Percentiles rank a stretch among this genome's conserved stretches.
phyloP scores from a whole-genome alignment of 2,888 invertebrate species.

The Chromoteleia sp. region DNA sequence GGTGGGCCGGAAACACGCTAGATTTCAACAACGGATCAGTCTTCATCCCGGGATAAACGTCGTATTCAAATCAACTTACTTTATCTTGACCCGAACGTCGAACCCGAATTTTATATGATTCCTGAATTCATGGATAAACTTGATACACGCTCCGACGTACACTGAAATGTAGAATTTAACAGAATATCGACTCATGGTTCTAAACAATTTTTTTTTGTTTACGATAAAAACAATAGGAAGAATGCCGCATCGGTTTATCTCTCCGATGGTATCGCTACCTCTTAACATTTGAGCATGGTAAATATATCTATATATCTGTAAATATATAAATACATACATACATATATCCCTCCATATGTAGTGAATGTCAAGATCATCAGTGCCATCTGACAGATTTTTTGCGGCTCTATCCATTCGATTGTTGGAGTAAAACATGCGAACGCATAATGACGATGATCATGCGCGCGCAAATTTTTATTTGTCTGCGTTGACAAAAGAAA shows the following conservation, averaged over 20 bases:
- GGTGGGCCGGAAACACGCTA: no score
- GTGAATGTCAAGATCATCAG: no score
- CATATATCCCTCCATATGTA: no score
- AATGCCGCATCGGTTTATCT: no score
- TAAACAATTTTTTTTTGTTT: slow-evolving; percentile 9
- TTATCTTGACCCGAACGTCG: slow-evolving; percentile 79
- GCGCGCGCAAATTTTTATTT: slow-evolving; percentile 38
- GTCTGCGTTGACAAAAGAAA: not conserved
- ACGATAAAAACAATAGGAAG: not conserved
- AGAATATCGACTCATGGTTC: slow-evolving; percentile 64
- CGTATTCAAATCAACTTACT: slow-evolving; percentile 74
- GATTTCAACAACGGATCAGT: slow-evolving; percentile 31
- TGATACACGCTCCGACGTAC: slow-evolving; percentile 80
- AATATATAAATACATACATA: no score
- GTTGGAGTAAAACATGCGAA: slow-evolving; percentile 13
- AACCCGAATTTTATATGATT: slow-evolving; percentile 75
- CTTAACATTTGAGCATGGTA: not conserved
- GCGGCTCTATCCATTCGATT: not conserved
- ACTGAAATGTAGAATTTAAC: slow-evolving; percentile 81
- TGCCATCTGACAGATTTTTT: not conserved
- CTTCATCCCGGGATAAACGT: slow-evolving; percentile 31
- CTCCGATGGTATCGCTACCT: not conserved
- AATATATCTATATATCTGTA: no score
- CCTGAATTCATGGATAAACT: slow-evolving; percentile 81
- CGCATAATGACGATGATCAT: slow-evolving; percentile 22